Conservation (phyloP, 2,888 invertebrate species). For the Hydropsyche betteni region DNA sequence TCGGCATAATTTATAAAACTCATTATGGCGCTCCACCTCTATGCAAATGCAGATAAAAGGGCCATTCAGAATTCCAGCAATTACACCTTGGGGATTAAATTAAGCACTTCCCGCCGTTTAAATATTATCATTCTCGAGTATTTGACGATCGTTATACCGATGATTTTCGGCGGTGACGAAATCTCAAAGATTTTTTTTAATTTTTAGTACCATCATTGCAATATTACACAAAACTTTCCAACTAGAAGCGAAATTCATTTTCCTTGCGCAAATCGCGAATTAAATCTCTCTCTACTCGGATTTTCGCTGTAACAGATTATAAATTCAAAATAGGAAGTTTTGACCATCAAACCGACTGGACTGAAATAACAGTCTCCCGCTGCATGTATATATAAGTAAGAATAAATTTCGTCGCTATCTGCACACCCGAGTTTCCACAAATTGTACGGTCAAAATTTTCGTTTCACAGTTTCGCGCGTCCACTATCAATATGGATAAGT, state of each 20-base stretch:
- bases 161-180: no score
- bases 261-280: no score
- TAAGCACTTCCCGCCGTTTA: conserved; percentile 6
- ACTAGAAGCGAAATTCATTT: no score
- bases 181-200: no score
- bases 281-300: not conserved
- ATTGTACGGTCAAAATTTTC: not conserved
- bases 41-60: conserved; percentile 22
- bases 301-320: conserved; percentile 10
- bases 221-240: no score
- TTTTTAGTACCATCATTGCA: no score
- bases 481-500: no score
- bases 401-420: not conserved
- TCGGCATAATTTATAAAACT: conserved; percentile 11
- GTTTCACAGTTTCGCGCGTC: no score
- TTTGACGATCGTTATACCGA: not conserved
- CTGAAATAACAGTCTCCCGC: conserved; percentile 19
- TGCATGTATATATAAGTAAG: not conserved
- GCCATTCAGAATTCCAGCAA: conserved; percentile 24
- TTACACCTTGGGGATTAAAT: conserved; percentile 22
- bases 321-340: conserved; percentile 28
- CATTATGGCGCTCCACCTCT: not conserved
- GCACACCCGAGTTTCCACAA: not conserved
- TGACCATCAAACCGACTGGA: conserved; percentile 4
- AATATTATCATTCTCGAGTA: conserved; percentile 14